These are phyloP conservation scores for Ispidina picta DNA, from an alignment of 2,797 vertebrate species.

Conservation along the genomic window DNA sequence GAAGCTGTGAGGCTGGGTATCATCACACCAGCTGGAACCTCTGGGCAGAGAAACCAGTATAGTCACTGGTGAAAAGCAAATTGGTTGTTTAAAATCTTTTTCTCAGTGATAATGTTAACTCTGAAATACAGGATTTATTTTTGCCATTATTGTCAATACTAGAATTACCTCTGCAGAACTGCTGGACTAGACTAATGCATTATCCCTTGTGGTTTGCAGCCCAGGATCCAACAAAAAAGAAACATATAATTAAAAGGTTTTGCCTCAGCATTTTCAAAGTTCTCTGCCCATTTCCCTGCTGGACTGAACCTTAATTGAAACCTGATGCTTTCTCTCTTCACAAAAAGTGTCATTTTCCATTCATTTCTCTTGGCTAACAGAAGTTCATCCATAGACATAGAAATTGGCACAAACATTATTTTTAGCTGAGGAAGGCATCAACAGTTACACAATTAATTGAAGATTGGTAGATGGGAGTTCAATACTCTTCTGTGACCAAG, in stretches of 20 bases:
- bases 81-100: neutral
- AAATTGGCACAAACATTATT: neutral
- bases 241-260: neutral
- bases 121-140: neutral
- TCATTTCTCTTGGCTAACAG: neutral
- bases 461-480: neutral
- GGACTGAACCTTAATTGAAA: neutral
- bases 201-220: neutral
- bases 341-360: neutral
- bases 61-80: neutral
- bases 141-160: neutral
- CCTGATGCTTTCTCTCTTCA: neutral
- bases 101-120: neutral
- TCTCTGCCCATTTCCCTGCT: neutral
- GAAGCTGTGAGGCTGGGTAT: neutral
- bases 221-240: neutral
- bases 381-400: neutral
- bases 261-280: neutral
- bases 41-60: neutral
- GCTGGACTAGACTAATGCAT: neutral
- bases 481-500: neutral
- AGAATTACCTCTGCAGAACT: neutral
- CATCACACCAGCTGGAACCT: neutral
- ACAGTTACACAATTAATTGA: neutral
- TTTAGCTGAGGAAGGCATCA: conserved; percentile 9